These are phyloP conservation scores for Nasonia longicornis DNA, from an alignment of 1,140 invertebrate genomes.

Conservation along the genomic window DNA sequence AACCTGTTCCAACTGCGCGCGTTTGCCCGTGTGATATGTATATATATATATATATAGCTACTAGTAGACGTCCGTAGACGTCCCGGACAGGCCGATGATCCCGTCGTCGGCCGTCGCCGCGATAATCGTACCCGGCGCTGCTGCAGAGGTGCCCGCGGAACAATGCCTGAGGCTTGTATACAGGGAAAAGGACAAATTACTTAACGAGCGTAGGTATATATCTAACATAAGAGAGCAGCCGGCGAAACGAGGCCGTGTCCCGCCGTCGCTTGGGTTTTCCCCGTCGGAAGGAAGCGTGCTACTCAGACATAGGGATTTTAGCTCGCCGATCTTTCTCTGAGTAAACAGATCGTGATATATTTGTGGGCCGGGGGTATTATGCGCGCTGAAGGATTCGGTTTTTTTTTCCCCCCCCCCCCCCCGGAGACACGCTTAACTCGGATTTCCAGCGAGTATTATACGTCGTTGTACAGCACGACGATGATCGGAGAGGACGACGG, in stretches of 20 bases:
- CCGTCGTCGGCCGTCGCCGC: background rate
- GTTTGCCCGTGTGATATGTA: background rate
- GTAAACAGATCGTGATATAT: slow-evolving; percentile 1
- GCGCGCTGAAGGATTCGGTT: background rate
- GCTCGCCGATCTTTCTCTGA: background rate
- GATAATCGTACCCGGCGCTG: slow-evolving; percentile 14
- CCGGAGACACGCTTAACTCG: too few species aligned
- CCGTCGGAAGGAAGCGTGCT: background rate
- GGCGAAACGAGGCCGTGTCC: background rate
- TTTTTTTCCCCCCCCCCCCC: background rate
- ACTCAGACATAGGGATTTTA: too few species aligned
- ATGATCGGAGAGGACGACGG: too few species aligned
- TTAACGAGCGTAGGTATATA: background rate
- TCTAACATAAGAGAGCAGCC: background rate
- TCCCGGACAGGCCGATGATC: background rate
- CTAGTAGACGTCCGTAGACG: too few species aligned
- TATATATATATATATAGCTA: too few species aligned
- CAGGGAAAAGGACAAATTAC: background rate
- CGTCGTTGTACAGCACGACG: too few species aligned
- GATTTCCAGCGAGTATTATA: background rate
- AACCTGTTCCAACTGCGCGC: slow-evolving; percentile 11
- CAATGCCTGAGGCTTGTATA: background rate
- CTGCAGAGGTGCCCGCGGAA: background rate
- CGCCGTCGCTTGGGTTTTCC: background rate
- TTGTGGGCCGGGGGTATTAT: background rate